These are phyloP conservation scores for Lucifuga dentata DNA, from an alignment of 2,113 vertebrate genomes.

Conservation along the genomic window DNA sequence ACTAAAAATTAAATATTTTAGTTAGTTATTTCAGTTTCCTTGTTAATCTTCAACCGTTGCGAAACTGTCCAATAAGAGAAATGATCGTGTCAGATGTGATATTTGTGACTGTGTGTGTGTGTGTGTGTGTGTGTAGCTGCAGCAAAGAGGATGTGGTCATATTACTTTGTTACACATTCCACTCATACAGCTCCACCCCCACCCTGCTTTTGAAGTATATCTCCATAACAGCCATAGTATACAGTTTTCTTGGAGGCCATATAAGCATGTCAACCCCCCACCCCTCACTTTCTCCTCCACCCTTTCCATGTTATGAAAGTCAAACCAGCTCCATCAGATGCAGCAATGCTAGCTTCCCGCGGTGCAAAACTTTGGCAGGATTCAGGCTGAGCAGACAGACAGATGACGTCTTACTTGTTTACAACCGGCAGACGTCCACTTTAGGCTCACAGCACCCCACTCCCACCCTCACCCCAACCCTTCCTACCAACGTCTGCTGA, in stretches of 20 bases:
- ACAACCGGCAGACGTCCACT: conserved; percentile 35
- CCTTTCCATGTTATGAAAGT: conserved; percentile 24
- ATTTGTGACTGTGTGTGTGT: too few species aligned
- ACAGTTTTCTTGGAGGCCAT: conserved; percentile 41
- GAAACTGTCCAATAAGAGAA: too few species aligned
- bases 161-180: conserved; percentile 57
- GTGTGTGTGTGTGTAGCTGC: too few species aligned
- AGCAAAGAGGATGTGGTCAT: conserved; percentile 24
- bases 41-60: too few species aligned
- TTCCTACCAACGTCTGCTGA: too few species aligned
- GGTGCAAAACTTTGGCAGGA: conserved; percentile 9
- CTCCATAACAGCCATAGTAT: conserved; percentile 46
- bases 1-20: too few species aligned
- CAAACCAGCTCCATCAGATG: conserved; percentile 34
- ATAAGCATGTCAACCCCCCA: not conserved
- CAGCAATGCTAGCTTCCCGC: conserved; percentile 19
- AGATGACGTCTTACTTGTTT: conserved; percentile 52
- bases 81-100: too few species aligned
- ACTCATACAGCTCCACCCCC: not conserved
- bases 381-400: conserved; percentile 31
- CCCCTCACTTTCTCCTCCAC: too few species aligned
- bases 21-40: too few species aligned
- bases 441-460: conserved; percentile 19
- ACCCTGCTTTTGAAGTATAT: conserved; percentile 47
- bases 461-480: conserved; percentile 4